Evolutionary conservation across 2,797 vertebrate species (phyloP), one percentile per base, ranked within the genome.

Genomic region (Mallotus villosus): DNA sequence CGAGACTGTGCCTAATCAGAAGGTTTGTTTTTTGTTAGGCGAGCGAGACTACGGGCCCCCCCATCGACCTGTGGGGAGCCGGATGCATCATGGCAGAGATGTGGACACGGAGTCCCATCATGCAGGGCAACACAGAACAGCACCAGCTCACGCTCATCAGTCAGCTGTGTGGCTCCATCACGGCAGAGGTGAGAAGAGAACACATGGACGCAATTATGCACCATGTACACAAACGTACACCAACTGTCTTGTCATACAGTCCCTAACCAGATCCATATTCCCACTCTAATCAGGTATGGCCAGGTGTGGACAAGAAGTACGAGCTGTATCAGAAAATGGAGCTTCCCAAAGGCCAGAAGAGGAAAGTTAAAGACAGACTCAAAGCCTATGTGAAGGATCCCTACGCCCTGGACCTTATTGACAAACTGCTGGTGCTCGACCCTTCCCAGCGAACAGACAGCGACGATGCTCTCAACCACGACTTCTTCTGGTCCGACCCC

Each of bases 51-150:
- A 99, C 0, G 97, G 97, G 3, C 97, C 97, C 0, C 0, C 97
- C 97, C 72, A 99, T 99, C 57, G 97, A 99, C 82, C 93, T 99
- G 22, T 99, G 97, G 97, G 97, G 97, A 0, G 97, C 88, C 0
- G 97, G 97, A 61, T 99, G 97, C 88, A 99, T 99, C 89, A 99
- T 99, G 97, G 97, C 97, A 0, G 97, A 99, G 89, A 99, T 99
- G 97, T 99, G 97, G 97, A 99, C 97, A 9, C 92, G 97, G 67
- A 99, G 97, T 89, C 97, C 97, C 58, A 99, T 99, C 90, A 99
- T 99, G 97, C 97, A 99, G 82, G 97, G 97, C 17, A 99, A 99
- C 92, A 98, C 97, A 0, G 97, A 99, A 75, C 97, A 99, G 86
- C 97, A 99, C 82, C 97, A 99, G 87, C 95, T 99, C 27, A 97